Evolutionary conservation across 1,140 invertebrate genomes (phyloP).

Genomic region (Dolichoris vasculosae): DNA sequence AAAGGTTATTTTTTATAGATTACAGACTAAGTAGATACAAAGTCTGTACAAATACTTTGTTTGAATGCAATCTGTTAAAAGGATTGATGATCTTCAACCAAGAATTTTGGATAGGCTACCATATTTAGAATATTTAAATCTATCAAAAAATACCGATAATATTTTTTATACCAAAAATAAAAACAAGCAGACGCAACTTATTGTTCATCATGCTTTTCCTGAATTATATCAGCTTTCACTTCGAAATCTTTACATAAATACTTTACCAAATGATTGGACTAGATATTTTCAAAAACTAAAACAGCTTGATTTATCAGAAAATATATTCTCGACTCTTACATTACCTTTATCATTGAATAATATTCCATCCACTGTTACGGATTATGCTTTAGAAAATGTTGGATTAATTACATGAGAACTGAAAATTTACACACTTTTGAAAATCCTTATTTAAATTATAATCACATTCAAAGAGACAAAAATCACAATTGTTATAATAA

Average conservation of each 20-base stretch:
- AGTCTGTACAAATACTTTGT: conserved; percentile 18
- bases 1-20: neutral
- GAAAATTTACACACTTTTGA: neutral
- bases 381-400: conserved; percentile 20
- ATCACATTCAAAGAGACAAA: neutral
- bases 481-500: neutral
- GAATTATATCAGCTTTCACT: conserved; percentile 39
- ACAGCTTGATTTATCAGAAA: conserved; percentile 41
- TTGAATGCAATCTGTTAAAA: neutral
- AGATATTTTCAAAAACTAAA: conserved; percentile 27
- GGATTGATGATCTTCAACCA: conserved; percentile 15
- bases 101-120: conserved; percentile 11
- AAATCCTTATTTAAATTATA: conserved; percentile 28
- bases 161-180: too few species aligned
- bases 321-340: neutral
- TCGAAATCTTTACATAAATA: conserved; percentile 23
- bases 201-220: neutral
- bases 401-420: neutral
- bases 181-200: neutral
- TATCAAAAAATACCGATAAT: conserved; percentile 49
- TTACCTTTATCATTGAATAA: neutral
- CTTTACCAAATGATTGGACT: neutral
- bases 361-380: neutral
- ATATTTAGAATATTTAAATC: conserved; percentile 44
- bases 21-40: neutral